Conservation (phyloP, 2,888 invertebrate genomes). For the Molanna angustata region DNA sequence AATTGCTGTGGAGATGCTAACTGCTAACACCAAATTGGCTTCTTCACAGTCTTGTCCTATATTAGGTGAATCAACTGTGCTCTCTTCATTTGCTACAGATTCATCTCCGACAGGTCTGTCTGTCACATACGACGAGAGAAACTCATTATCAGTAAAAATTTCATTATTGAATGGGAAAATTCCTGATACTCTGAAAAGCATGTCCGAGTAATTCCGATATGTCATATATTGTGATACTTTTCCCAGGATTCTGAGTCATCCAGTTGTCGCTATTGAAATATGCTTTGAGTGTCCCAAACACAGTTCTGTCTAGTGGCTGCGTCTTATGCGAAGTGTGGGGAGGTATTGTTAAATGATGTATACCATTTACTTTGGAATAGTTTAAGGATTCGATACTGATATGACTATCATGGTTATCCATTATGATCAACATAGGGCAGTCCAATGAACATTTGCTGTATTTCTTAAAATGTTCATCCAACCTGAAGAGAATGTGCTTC, state of each 20-base stretch:
- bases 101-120: constrained; percentile 23
- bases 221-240: constrained; percentile 41
- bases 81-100: constrained; percentile 5
- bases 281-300: constrained; percentile 41
- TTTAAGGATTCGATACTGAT: constrained; percentile 34
- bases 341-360: constrained; percentile 40
- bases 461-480: constrained; percentile 41
- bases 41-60: constrained; percentile 3
- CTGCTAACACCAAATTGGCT: constrained; percentile 4
- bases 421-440: constrained; percentile 33
- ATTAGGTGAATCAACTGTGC: constrained; percentile 5
- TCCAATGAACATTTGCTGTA: constrained; percentile 7
- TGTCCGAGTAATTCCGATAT: constrained; percentile 35
- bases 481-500: constrained; percentile 37
- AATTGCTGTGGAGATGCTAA: not conserved
- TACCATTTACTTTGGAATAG: constrained; percentile 39
- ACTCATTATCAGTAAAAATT: constrained; percentile 37
- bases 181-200: constrained; percentile 36
- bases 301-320: constrained; percentile 43
- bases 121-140: constrained; percentile 34
- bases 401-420: constrained; percentile 41
- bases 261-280: constrained; percentile 37
- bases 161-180: constrained; percentile 37
- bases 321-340: constrained; percentile 43
- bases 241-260: constrained; percentile 41